Conservation (phyloP, 2,113 vertebrate genomes). For the Cynoglossus semilaevis region DNA sequence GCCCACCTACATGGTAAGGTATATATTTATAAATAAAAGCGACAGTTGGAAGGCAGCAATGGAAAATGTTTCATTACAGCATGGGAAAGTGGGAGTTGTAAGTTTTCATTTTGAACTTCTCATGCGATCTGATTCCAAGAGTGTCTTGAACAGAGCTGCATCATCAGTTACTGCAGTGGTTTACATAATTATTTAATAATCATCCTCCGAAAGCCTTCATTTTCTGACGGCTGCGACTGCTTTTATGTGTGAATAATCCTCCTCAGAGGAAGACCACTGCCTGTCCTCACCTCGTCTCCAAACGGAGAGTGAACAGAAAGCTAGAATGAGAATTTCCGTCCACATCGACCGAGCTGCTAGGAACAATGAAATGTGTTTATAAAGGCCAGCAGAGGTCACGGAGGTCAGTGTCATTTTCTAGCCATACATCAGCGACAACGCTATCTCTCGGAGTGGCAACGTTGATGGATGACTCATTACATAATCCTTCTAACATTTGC, state of each 20-base stretch:
- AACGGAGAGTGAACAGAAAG: constrained; percentile 16
- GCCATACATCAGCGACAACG: constrained; percentile 38
- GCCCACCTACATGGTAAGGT: not conserved
- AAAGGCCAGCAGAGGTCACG: not conserved
- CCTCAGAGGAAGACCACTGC: constrained; percentile 7
- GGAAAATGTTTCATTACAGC: not conserved
- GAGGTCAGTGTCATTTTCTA: constrained; percentile 29
- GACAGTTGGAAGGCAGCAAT: constrained; percentile 11
- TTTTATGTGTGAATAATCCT: constrained; percentile 8
- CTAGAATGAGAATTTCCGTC: constrained; percentile 28
- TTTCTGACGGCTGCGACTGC: not conserved
- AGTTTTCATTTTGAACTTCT: constrained; percentile 7
- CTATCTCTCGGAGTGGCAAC: constrained; percentile 27
- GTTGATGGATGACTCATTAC: constrained; percentile 48
- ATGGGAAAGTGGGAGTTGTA: not conserved
- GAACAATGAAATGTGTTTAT: constrained; percentile 21
- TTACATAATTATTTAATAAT: constrained; percentile 7
- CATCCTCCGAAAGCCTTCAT: not conserved
- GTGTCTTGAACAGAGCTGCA: constrained; percentile 9
- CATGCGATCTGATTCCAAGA: constrained; percentile 1
- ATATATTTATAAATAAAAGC: not conserved
- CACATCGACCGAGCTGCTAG: constrained; percentile 10
- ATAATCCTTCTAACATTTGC: constrained; percentile 53
- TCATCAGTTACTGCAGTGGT: constrained; percentile 23
- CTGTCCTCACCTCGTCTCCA: constrained; percentile 36